phyloP scores from a whole-genome alignment of 2,888 invertebrate species.

The Andrena praecox region DNA sequence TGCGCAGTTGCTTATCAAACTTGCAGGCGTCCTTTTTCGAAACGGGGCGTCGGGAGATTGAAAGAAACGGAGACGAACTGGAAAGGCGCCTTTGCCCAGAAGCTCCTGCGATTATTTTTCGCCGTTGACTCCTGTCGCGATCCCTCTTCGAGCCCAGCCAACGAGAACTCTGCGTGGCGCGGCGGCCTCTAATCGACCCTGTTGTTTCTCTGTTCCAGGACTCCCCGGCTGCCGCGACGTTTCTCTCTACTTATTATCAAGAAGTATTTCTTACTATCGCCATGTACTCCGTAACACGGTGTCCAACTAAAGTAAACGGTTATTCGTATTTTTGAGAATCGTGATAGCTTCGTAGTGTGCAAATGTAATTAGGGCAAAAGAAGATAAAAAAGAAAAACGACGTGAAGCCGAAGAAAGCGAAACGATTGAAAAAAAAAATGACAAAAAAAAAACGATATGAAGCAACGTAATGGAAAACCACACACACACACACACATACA shows the following conservation, averaged over 20 bases:
- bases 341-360: conserved; percentile 81
- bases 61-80: neutral
- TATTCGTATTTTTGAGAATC: conserved; percentile 79
- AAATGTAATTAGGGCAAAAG: conserved; percentile 78
- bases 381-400: conserved; percentile 23
- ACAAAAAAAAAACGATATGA: conserved; percentile 18
- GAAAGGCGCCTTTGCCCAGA: neutral
- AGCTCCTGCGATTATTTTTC: conserved; percentile 21
- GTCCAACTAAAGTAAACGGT: conserved; percentile 74
- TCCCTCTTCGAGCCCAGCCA: conserved; percentile 15
- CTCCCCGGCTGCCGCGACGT: conserved; percentile 72
- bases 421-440: conserved; percentile 13
- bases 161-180: neutral
- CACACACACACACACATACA: neutral
- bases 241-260: conserved; percentile 80
- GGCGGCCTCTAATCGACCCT: conserved; percentile 28
- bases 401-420: neutral
- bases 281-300: conserved; percentile 77
- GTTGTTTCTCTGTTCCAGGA: conserved; percentile 72
- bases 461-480: conserved; percentile 44
- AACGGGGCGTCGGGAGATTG: neutral
- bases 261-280: conserved; percentile 79
- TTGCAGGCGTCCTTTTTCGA: neutral
- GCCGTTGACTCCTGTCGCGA: too few species aligned
- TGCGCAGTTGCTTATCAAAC: neutral